Conservation (phyloP, 2,113 vertebrate genomes). For the Harpagus bidentatus region DNA sequence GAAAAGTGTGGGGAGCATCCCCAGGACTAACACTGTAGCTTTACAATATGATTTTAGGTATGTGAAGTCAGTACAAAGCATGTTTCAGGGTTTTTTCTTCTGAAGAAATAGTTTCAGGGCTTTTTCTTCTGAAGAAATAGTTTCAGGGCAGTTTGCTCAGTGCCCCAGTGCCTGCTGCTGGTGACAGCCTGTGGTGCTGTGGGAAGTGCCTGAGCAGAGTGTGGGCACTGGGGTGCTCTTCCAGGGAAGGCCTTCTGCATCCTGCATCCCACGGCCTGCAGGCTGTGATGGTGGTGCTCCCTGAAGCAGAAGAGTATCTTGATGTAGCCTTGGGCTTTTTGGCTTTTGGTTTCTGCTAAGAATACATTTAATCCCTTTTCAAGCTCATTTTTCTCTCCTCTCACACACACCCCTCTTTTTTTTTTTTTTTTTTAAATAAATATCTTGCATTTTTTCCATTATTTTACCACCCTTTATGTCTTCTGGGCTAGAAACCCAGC, state of each 20-base stretch:
- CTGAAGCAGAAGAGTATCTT: neutral
- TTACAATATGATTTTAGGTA: neutral
- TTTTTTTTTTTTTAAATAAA: neutral
- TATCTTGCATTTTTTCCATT: neutral
- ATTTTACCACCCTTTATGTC: neutral
- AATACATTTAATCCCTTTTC: neutral
- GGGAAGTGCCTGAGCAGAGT: neutral
- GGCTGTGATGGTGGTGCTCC: neutral
- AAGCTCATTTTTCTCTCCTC: neutral
- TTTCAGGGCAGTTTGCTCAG: neutral
- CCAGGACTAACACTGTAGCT: neutral
- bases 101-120: neutral
- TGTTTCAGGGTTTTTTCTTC: neutral
- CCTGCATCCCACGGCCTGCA: neutral
- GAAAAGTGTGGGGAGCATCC: neutral
- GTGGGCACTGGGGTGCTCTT: neutral
- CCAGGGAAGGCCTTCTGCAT: neutral
- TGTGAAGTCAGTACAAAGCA: neutral
- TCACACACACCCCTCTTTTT: too few relatives aligned
- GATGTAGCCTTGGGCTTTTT: neutral
- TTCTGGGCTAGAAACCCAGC: neutral
- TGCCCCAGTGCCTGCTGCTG: neutral
- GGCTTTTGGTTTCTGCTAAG: neutral
- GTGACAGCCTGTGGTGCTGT: neutral
- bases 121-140: neutral